Evolutionary conservation across 2,888 invertebrate genomes (phyloP).

Genomic region (Epistrophe eligans): DNA sequence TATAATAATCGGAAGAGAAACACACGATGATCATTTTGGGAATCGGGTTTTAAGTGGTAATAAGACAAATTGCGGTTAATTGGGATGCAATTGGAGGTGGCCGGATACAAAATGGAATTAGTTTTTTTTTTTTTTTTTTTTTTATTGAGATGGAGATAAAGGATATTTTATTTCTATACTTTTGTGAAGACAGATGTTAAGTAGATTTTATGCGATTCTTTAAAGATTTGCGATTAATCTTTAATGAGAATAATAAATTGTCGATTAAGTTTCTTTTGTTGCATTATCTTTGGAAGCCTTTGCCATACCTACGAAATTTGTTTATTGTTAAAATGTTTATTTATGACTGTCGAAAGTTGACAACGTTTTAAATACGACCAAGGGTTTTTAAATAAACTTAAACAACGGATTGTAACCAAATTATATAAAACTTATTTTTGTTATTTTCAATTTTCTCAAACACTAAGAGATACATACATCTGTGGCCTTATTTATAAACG

Average conservation of each 20-base stretch:
- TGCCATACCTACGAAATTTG: no score
- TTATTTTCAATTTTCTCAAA: no score
- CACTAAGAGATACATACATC: no score
- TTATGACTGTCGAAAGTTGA: no score
- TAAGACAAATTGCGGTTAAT: conserved; percentile 76
- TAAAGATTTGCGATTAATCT: background rate
- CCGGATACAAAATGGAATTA: conserved; percentile 62
- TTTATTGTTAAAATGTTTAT: no score
- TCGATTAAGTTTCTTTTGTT: no score
- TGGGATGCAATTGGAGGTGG: conserved; percentile 74
- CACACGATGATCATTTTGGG: conserved; percentile 63
- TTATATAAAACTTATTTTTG: no score
- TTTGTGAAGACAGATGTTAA: conserved; percentile 52
- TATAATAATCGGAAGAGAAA: conserved; percentile 67
- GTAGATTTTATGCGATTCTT: conserved; percentile 16
- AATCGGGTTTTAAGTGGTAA: conserved; percentile 75
- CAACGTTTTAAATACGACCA: no score
- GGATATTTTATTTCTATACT: conserved; percentile 9
- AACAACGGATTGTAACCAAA: no score
- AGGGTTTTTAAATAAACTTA: no score
- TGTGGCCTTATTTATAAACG: no score
- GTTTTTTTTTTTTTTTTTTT: conserved; percentile 29
- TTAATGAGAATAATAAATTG: background rate
- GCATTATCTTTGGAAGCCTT: no score
- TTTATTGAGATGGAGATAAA: conserved; percentile 27